Evolutionary conservation across 1,140 invertebrate species (phyloP).

Genomic region (Thereuonema tuberculata): DNA sequence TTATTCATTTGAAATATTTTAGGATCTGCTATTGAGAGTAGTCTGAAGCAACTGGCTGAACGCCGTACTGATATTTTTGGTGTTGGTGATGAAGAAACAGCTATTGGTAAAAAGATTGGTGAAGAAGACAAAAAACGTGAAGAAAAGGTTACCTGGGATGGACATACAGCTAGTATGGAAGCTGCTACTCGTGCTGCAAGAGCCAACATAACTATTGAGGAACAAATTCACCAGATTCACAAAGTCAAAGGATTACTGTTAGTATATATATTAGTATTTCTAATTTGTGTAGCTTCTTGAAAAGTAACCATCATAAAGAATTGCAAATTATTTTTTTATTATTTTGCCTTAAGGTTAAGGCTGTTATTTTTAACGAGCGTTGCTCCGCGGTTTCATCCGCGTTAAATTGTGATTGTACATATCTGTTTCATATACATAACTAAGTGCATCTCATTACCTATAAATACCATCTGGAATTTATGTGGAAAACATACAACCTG

Average conservation of each 20-base stretch:
- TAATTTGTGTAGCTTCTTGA: no score
- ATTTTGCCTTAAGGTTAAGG: no score
- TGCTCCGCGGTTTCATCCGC: no score
- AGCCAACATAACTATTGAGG: slow-evolving; percentile 89
- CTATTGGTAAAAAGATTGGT: slow-evolving; percentile 97
- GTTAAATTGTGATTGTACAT: no score
- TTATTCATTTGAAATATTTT: no score
- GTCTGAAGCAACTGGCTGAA: slow-evolving; percentile 89
- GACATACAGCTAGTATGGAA: slow-evolving; percentile 89
- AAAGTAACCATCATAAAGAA: no score
- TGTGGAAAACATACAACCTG: no score
- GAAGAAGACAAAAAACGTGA: slow-evolving; percentile 80
- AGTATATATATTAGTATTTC: slow-evolving; percentile 20
- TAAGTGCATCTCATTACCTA: no score
- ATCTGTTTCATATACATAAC: no score
- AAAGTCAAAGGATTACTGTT: slow-evolving; percentile 73
- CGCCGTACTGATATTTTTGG: slow-evolving; percentile 99
- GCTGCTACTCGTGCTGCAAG: slow-evolving; percentile 77
- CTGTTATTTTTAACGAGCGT: no score
- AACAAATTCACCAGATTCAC: slow-evolving; percentile 94
- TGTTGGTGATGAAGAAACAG: slow-evolving; percentile 93
- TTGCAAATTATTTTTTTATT: no score
- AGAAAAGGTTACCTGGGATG: slow-evolving; percentile 90
- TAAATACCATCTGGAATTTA: no score
- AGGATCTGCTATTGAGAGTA: slow-evolving; percentile 83